A percentile compares a stretch with the other conserved stretches of the same genome.
Evolutionary conservation across 2,888 invertebrate genomes (phyloP).

Genomic region (Agrochola lychnidis): DNA sequence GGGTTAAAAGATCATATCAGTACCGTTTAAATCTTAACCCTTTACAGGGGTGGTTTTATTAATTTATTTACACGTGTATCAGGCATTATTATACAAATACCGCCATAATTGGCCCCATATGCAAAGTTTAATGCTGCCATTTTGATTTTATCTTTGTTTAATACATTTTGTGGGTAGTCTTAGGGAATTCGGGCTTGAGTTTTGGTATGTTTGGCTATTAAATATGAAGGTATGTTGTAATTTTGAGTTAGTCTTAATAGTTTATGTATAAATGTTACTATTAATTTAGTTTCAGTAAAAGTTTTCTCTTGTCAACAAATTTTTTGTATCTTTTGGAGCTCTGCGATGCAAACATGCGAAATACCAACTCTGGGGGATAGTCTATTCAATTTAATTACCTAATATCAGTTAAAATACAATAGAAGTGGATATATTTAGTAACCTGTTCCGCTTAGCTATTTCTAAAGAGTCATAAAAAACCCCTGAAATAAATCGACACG

Average conservation of each 20-base stretch:
- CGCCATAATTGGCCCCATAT: conserved; percentile 87
- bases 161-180: conserved; percentile 80
- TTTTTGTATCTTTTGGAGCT: no score
- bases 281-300: not conserved
- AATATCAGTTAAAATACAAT: no score
- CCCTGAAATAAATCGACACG: no score
- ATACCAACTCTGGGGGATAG: not conserved
- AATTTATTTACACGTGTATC: conserved; percentile 89
- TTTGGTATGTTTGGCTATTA: conserved; percentile 23
- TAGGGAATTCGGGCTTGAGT: conserved; percentile 37
- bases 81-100: conserved; percentile 82
- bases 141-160: conserved; percentile 84
- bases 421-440: no score
- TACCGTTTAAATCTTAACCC: conserved; percentile 85
- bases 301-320: not conserved
- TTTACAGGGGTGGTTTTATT: conserved; percentile 86
- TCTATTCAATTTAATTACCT: not conserved
- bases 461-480: no score
- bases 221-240: conserved; percentile 1
- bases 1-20: conserved; percentile 81
- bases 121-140: conserved; percentile 85
- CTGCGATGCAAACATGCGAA: not conserved
- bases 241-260: not conserved
- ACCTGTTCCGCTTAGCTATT: no score
- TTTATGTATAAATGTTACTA: not conserved